Base-by-base conservation (phyloP, 2,797 vertebrate species). In the Eospalax fontanierii region DNA sequence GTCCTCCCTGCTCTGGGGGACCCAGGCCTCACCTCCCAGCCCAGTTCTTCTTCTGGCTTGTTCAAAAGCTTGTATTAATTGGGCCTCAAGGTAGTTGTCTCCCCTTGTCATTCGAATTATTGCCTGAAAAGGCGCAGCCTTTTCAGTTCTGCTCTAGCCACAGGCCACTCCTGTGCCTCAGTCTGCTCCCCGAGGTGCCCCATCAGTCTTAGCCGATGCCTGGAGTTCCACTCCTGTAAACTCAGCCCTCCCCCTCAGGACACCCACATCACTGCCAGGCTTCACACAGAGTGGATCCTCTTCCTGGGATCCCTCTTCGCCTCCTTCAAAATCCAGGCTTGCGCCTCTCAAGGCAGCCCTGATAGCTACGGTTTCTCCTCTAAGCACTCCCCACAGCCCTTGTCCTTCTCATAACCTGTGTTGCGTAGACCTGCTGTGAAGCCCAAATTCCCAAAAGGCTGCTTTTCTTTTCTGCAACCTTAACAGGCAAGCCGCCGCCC, bases 121-220 rank as follows among this genome's bases (percentile, higher is more conserved):
- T 0, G 11, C n/a, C 38, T 4, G 40, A 14, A 6, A 30, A 14
- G 19, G 0, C 14, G 22, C 28, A 22, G 24, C 30, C 30, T 86
- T 28, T 30, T 85, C n/a, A 12, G 15, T n/a, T 30, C 10, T 26
- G 35, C 33, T 16, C 33, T 33, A 30, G 28, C 12, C 18, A 30
- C 65, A 7, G 74, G 68, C n/a, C 75, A 24, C n/a, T 46, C 61
- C 30, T 1, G 46, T 86, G 26, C 40, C n/a, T 19, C 9, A 6
- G 63, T 16, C 43, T 30, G 61, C 33, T 9, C 76, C 19, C 21
- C 40, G 54, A 59, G 18, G 73, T 15, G 3, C 38, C 24, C 61
- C 3, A 35, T 33, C 12, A 21, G 50, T n/a, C 33, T 16, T 12
- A 63, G 38, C 33, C 2, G 7, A 80, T 7, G 2, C 9, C 21